Evolutionary conservation across 1,140 invertebrate species (phyloP), one percentile per base, ranked within the genome.

Genomic region (Leucophenga varia): DNA sequence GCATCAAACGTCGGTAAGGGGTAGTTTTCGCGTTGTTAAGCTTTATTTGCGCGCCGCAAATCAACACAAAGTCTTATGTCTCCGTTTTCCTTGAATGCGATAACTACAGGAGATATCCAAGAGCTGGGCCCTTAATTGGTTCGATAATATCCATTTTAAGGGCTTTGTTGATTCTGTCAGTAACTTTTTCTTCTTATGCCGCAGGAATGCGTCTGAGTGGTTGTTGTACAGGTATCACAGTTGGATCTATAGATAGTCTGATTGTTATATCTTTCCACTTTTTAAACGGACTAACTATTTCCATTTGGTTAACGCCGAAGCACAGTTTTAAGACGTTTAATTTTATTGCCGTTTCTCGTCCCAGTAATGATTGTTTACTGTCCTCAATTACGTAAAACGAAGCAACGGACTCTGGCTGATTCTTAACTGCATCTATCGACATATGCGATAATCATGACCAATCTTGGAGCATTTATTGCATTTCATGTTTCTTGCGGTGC

Each of bases 81-180:
- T n/a, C n/a, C n/a, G n/a, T n/a, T n/a, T n/a, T n/a, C n/a, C n/a
- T n/a, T n/a, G n/a, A n/a, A n/a, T n/a, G n/a, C n/a, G n/a, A n/a
- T n/a, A n/a, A n/a, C n/a, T n/a, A n/a, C n/a, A n/a, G n/a, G n/a
- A n/a, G n/a, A n/a, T n/a, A n/a, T n/a, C n/a, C n/a, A n/a, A n/a
- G n/a, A n/a, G n/a, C n/a, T n/a, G n/a, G n/a, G n/a, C n/a, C 22
- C 22, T 6, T 10, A 25, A 46, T 31, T 34, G 43, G 43, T 18
- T 54, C 52, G n/a, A 38, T 50, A 3, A 47, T 54, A 21, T 47
- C 28, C n/a, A n/a, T n/a, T n/a, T n/a, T 4, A 13, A 16, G 21
- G 6, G 8, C 30, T 45, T 10, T 10, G 52, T 47, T 28, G 19
- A 17, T 12, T 49, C 31, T 22, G 44, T 25, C 22, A 10, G 12